Evolutionary conservation across 2,113 vertebrate genomes (phyloP).

Genomic region (Leiothrix lutea): DNA sequence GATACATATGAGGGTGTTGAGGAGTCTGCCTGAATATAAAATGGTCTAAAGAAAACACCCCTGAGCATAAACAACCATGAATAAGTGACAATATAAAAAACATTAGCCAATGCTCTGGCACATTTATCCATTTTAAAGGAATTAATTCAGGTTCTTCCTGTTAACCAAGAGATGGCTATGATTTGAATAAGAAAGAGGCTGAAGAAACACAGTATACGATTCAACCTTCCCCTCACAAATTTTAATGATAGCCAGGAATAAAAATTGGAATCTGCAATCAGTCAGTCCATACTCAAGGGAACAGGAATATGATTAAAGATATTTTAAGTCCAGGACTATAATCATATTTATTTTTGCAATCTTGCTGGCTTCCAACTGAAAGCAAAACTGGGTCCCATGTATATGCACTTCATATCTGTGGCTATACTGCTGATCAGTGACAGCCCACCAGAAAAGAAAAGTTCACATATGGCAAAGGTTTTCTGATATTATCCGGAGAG

Average conservation of each 20-base stretch:
- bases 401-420: background rate
- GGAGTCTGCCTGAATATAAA: constrained; percentile 22
- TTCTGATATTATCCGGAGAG: background rate
- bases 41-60: constrained; percentile 9
- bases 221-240: background rate
- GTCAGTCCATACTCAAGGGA: background rate
- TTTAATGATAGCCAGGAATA: constrained; percentile 31
- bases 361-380: background rate
- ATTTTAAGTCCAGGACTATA: background rate
- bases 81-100: background rate
- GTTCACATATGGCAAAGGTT: background rate
- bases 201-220: background rate
- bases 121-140: constrained; percentile 7
- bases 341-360: background rate
- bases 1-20: background rate
- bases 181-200: constrained; percentile 34
- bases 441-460: background rate
- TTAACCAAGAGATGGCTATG: background rate
- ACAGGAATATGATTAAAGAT: background rate
- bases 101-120: background rate
- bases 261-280: constrained; percentile 39
- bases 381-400: background rate
- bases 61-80: constrained; percentile 18
- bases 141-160: background rate
- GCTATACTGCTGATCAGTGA: background rate